Percentiles rank a stretch among this genome's conserved stretches.
Conservation (phyloP, 2,797 vertebrate species). For the Urocyon cinereoargenteus region DNA sequence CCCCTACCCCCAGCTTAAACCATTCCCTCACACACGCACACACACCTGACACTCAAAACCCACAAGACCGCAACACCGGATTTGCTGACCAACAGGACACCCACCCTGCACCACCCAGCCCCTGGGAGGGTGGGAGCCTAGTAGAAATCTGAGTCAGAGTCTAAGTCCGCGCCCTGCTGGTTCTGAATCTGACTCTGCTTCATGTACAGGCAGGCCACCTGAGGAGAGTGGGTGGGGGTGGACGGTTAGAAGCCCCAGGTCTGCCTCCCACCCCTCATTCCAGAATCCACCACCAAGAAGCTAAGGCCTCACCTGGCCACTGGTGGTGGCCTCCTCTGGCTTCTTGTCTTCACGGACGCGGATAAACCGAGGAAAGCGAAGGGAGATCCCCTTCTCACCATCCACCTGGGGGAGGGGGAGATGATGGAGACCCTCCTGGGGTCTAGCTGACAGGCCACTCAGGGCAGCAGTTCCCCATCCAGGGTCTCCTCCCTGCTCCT, state of each 20-base stretch:
- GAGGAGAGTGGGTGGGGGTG: background rate
- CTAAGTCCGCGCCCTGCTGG: slow-evolving; percentile 86
- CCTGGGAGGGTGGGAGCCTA: slow-evolving; percentile 65
- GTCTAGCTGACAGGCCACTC: background rate
- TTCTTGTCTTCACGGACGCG: slow-evolving; percentile 94
- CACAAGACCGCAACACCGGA: background rate
- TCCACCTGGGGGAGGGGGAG: slow-evolving; percentile 89
- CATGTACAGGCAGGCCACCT: slow-evolving; percentile 94
- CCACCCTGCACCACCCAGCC: too few relatives aligned
- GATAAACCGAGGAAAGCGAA: slow-evolving; percentile 95
- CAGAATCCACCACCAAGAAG: too few relatives aligned
- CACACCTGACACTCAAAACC: background rate
- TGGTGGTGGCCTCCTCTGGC: slow-evolving; percentile 93
- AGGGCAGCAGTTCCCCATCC: background rate
- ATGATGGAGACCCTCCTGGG: rapidly evolving
- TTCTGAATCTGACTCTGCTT: slow-evolving; percentile 97
- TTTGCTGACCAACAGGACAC: rapidly evolving
- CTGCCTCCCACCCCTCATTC: rapidly evolving
- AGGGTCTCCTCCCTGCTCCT: background rate
- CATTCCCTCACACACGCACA: background rate
- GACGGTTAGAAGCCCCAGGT: background rate
- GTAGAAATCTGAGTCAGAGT: slow-evolving; percentile 88
- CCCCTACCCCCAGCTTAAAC: background rate
- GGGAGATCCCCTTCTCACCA: slow-evolving; percentile 94
- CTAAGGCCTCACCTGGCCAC: slow-evolving; percentile 89